Percentiles rank a stretch among this genome's conserved stretches.
Conservation (phyloP, 1,140 invertebrate species). For the Nylanderia fulva region DNA sequence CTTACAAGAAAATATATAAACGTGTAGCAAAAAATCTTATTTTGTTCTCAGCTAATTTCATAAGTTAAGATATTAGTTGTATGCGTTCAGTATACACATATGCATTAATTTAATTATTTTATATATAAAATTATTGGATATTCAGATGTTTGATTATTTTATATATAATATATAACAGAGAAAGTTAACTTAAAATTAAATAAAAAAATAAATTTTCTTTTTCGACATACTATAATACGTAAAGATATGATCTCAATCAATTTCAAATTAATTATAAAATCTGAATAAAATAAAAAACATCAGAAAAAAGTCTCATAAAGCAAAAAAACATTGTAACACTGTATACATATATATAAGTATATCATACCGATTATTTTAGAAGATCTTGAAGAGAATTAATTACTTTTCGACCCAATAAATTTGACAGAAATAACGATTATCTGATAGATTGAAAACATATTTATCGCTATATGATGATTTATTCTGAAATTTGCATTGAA, state of each 20-base stretch:
- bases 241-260: not conserved
- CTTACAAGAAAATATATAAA: not conserved
- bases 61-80: not conserved
- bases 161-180: too few species aligned
- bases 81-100: not conserved
- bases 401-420: not conserved
- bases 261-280: not conserved
- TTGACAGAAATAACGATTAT: not conserved
- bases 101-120: constrained; percentile 1
- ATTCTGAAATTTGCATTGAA: not conserved
- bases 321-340: not conserved
- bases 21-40: not conserved
- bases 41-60: not conserved
- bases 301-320: too few species aligned
- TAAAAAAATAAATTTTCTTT: not conserved
- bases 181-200: not conserved
- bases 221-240: not conserved
- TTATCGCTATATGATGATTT: not conserved
- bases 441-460: not conserved
- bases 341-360: not conserved
- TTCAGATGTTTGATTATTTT: not conserved
- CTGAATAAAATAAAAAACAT: not conserved
- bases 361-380: not conserved
- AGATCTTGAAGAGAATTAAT: not conserved
- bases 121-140: too few species aligned